These are phyloP conservation scores for Helicoverpa armigera DNA, from an alignment of 1,140 invertebrate species.

Conservation along the genomic window DNA sequence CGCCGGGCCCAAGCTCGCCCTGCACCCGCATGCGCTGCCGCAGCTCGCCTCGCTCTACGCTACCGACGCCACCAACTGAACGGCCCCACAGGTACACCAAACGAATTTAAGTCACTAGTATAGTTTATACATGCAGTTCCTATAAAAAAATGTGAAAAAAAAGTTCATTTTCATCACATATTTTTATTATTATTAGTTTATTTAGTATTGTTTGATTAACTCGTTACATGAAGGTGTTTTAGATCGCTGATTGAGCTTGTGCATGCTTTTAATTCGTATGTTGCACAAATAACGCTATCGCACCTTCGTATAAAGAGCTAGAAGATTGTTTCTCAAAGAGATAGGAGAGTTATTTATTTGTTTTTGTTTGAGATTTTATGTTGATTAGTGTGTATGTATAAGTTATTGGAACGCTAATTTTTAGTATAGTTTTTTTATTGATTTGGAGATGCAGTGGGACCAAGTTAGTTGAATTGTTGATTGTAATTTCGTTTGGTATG, in stretches of 20 bases:
- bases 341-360: conserved; percentile 52
- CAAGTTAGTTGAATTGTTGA: not conserved
- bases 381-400: conserved; percentile 51
- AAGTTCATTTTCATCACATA: conserved; percentile 53
- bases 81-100: conserved; percentile 37
- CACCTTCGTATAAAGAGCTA: conserved; percentile 53
- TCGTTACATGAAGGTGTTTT: conserved; percentile 55
- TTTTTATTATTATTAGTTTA: conserved; percentile 22
- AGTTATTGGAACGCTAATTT: conserved; percentile 43
- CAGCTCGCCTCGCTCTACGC: conserved; percentile 57
- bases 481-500: conserved; percentile 7
- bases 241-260: conserved; percentile 32
- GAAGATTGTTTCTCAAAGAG: conserved; percentile 48
- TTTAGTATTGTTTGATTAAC: conserved; percentile 33
- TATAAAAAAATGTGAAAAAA: conserved; percentile 66
- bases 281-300: conserved; percentile 55
- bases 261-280: conserved; percentile 50
- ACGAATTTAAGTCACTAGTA: conserved; percentile 69
- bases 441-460: conserved; percentile 22
- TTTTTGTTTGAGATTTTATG: conserved; percentile 53
- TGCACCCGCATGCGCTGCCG: conserved; percentile 67
- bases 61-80: conserved; percentile 51
- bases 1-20: conserved; percentile 71
- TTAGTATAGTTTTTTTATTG: conserved; percentile 30
- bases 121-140: conserved; percentile 72